Evolutionary conservation across 2,113 vertebrate species (phyloP).

Genomic region (Tamias sibiricus): DNA sequence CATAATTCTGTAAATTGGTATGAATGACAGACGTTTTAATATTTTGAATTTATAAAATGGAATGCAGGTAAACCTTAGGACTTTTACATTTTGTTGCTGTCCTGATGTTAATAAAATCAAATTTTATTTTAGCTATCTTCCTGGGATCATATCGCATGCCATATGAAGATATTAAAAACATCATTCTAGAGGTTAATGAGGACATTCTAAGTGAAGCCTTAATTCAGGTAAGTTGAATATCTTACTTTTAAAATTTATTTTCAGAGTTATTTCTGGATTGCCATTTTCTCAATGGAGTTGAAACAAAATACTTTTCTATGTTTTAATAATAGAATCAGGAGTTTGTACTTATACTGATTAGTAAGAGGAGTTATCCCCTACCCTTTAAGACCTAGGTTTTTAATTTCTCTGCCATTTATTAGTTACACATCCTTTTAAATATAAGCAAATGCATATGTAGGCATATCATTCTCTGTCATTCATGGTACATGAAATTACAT

Average conservation of each 20-base stretch:
- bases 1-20: background rate
- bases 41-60: background rate
- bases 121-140: slow-evolving; percentile 95
- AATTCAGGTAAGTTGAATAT: slow-evolving; percentile 92
- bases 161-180: slow-evolving; percentile 97
- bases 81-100: background rate
- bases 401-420: background rate
- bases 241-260: slow-evolving; percentile 32
- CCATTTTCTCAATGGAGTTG: background rate
- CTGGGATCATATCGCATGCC: slow-evolving; percentile 97
- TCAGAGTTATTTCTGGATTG: background rate
- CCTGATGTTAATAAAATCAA: slow-evolving; percentile 70
- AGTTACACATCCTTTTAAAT: background rate
- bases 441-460: background rate
- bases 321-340: background rate
- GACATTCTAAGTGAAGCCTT: slow-evolving; percentile 95
- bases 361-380: background rate
- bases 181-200: slow-evolving; percentile 96
- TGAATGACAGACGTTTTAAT: background rate
- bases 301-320: background rate
- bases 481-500: background rate
- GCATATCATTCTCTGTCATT: background rate
- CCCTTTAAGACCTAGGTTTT: background rate
- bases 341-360: background rate
- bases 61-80: background rate